A percentile compares a stretch with the other conserved stretches of the same genome.
Conservation (phyloP, 2,113 vertebrate species). For the Tychaedon coryphoeus region DNA sequence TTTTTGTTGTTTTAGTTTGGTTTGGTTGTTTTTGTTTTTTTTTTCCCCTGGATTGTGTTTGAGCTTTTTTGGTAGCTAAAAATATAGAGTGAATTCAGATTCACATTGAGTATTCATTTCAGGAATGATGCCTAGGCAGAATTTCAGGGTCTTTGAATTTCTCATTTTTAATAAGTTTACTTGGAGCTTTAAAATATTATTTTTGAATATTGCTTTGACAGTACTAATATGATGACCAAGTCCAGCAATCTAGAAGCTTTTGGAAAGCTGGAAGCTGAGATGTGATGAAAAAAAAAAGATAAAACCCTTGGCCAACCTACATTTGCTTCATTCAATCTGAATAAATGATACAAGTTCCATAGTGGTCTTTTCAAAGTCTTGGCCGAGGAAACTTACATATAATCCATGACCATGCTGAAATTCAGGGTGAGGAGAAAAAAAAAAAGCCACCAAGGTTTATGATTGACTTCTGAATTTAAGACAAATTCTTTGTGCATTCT, state of each 20-base stretch:
- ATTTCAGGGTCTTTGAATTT: neutral
- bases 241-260: neutral
- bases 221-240: neutral
- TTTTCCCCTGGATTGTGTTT: neutral
- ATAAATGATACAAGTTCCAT: neutral
- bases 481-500: neutral
- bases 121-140: neutral
- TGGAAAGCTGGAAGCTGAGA: neutral
- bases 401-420: neutral
- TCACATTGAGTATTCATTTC: neutral
- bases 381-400: neutral
- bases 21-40: neutral
- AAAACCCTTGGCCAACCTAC: neutral
- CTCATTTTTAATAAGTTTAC: neutral
- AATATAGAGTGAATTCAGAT: neutral
- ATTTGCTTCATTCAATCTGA: neutral
- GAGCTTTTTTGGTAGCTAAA: neutral
- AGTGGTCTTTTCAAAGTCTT: neutral
- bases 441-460: neutral
- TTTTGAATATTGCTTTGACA: neutral
- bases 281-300: neutral
- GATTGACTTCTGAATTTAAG: neutral
- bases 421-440: neutral
- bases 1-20: neutral
- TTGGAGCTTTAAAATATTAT: neutral